Base-by-base conservation (phyloP, 1,140 invertebrate genomes). In the Ips typographus region DNA sequence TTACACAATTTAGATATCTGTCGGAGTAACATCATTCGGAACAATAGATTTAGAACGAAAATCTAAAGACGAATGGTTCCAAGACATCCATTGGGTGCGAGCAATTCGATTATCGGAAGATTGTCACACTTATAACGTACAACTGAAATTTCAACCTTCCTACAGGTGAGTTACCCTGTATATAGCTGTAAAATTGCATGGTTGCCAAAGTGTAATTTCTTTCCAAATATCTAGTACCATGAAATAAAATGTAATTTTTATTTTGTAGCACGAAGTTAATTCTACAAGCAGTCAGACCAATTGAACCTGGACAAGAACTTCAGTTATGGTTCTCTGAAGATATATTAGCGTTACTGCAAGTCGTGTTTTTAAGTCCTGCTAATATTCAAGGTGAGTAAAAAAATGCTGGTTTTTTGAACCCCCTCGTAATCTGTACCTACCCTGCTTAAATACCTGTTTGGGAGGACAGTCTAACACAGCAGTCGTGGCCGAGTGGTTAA, bases 401-500 rank as follows among this genome's bases (percentile, higher is more conserved):
- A 49, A 22, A 22, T 22, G 22, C 22, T 22, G 22, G 22, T 22
- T 49, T 49, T 49, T 49, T 49, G 44, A 49, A 49, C 7, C 3
- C 44, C 44, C 44, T 3, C 22, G 44, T 49, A 49, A 49, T 49
- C 44, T 8, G 22, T 49, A 6, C 6, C 1, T 6, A 49, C 44
- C 6, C 44, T 3, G 2, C 8, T 55, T 55, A 55, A 22, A 55
- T 55, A 55, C 37, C 6, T 7, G 5, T 6, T 55, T 37, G 8
- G 37, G 6, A 8, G 37, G 5, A 2, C 6, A 37, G 52, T 38
- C 2, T 38, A 5, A 22, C 6, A 38, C 52, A 55, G 88, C 88
- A 89, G 89, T 89, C 88, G 86, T 90, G 89, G 89, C 89, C 88
- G 88, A 90, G 88, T 87, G 89, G 89, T 91, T 90, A 91, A 91